phyloP scores from a whole-genome alignment of 1,140 invertebrate species.

The Chironomus tepperi region DNA sequence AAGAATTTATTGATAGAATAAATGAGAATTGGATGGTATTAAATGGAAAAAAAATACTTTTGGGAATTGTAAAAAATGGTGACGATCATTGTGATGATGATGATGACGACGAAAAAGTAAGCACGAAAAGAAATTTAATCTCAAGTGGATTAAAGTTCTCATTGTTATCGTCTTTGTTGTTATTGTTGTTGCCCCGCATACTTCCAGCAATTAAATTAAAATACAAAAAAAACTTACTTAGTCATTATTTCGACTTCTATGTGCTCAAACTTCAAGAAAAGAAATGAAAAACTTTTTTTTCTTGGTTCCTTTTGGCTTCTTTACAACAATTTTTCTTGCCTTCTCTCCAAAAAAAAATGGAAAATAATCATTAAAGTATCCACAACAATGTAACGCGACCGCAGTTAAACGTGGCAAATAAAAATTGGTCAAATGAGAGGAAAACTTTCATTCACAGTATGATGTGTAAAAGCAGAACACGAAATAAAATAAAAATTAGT shows the following conservation, averaged over 20 bases:
- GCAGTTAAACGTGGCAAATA: background rate
- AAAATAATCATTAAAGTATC: conserved; percentile 15
- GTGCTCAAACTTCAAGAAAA: no score
- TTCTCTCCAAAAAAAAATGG: background rate
- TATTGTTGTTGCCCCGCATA: background rate
- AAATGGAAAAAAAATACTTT: background rate
- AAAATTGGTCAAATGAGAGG: background rate
- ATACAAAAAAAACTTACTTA: background rate
- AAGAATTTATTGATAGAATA: conserved; percentile 4
- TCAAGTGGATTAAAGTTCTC: background rate
- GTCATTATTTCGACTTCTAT: background rate
- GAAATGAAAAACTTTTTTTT: no score
- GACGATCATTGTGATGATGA: background rate
- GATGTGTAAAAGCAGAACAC: no score
- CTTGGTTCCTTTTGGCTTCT: no score
- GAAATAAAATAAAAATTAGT: no score
- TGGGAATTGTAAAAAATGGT: background rate
- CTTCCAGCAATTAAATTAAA: background rate
- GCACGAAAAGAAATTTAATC: background rate
- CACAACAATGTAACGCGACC: background rate
- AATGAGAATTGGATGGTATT: conserved; percentile 1
- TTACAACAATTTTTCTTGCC: no score
- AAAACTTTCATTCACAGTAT: background rate
- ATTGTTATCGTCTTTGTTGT: background rate
- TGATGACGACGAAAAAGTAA: background rate